These are phyloP conservation scores for Thalpophila matura DNA, from an alignment of 2,888 invertebrate species.

Conservation along the genomic window DNA sequence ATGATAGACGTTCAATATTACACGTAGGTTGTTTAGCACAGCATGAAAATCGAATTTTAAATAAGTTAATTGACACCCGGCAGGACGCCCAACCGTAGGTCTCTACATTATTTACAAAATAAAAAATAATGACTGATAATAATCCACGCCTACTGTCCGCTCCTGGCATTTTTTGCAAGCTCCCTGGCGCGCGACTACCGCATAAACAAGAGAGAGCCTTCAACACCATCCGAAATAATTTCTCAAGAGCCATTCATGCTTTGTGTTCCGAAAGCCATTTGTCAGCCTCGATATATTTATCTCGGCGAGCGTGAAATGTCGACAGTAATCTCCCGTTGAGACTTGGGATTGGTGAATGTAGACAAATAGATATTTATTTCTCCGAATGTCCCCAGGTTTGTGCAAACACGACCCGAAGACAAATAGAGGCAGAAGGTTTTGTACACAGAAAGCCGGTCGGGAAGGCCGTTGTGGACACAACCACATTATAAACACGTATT, in stretches of 20 bases:
- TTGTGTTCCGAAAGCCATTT: constrained; percentile 62
- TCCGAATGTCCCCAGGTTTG: constrained; percentile 77
- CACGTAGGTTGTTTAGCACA: constrained; percentile 45
- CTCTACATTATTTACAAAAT: constrained; percentile 72
- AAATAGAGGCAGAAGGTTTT: constrained; percentile 76
- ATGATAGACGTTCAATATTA: constrained; percentile 47
- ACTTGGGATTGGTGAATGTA: constrained; percentile 80
- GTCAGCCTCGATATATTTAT: constrained; percentile 68
- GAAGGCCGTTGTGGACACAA: constrained; percentile 75
- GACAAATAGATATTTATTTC: constrained; percentile 85
- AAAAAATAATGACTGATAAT: constrained; percentile 75
- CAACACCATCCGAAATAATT: constrained; percentile 70
- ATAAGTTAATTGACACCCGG: constrained; percentile 50
- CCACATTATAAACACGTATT: constrained; percentile 68
- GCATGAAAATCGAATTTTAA: constrained; percentile 16
- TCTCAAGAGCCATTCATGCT: constrained; percentile 52
- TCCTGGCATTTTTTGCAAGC: constrained; percentile 76
- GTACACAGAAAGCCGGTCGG: constrained; percentile 74
- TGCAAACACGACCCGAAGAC: constrained; percentile 78
- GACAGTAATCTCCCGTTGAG: constrained; percentile 72
- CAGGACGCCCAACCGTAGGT: constrained; percentile 60
- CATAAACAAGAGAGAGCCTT: constrained; percentile 76
- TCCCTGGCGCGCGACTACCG: constrained; percentile 71
- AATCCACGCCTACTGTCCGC: constrained; percentile 75
- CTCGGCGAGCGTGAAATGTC: constrained; percentile 72